Conservation (phyloP, 1,140 invertebrate genomes). For the Philaenus spumarius region DNA sequence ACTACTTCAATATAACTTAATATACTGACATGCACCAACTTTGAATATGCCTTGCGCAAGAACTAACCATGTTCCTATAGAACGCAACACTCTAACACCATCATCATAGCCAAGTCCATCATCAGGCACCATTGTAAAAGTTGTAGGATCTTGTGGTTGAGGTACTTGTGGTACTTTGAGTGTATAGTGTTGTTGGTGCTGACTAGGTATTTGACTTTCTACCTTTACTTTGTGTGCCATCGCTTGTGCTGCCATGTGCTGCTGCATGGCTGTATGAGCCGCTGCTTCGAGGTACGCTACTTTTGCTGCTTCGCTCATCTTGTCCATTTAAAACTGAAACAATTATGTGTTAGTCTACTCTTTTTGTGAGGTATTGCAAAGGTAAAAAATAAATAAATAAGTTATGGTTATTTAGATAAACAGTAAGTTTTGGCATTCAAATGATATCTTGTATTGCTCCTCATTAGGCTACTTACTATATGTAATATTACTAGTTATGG, state of each 20-base stretch:
- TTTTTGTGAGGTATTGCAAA: too few species aligned
- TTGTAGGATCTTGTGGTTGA: slow-evolving; percentile 48
- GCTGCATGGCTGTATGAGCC: slow-evolving; percentile 65
- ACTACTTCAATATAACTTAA: too few species aligned
- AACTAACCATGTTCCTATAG: slow-evolving; percentile 61
- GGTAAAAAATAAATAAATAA: too few species aligned
- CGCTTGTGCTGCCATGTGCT: slow-evolving; percentile 66
- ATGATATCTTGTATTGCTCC: too few species aligned
- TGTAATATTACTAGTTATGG: too few species aligned
- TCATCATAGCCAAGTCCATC: slow-evolving; percentile 67
- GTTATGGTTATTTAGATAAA: too few species aligned
- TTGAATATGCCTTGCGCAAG: too few species aligned
- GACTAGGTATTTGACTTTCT: slow-evolving; percentile 21
- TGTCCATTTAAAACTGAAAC: slow-evolving; percentile 16
- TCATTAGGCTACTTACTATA: too few species aligned
- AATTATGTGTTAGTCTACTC: too few species aligned
- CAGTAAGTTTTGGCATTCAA: too few species aligned
- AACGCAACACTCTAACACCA: slow-evolving; percentile 61
- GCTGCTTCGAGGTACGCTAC: slow-evolving; percentile 58
- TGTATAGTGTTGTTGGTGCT: slow-evolving; percentile 20
- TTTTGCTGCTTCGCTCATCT: slow-evolving; percentile 44
- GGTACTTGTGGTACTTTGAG: slow-evolving; percentile 30
- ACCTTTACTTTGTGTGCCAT: slow-evolving; percentile 38
- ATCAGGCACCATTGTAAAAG: slow-evolving; percentile 65
- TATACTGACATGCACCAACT: too few species aligned